Conservation (phyloP, 2,797 vertebrate species). For the Vespertilio murinus region DNA sequence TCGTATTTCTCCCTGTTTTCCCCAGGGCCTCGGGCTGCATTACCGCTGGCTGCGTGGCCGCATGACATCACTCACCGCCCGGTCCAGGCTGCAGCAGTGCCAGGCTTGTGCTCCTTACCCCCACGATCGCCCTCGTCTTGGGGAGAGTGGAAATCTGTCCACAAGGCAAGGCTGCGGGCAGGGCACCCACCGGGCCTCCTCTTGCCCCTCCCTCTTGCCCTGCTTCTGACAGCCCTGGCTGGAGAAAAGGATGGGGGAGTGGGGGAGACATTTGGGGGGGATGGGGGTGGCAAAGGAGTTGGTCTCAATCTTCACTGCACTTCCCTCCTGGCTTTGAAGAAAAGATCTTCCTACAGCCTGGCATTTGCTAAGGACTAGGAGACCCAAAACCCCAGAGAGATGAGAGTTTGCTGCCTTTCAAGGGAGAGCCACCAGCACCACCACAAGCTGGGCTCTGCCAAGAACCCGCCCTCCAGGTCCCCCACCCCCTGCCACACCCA, state of each 20-base stretch:
- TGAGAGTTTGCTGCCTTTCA: neutral
- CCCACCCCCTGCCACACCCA: too few species aligned
- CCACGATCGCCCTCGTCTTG: conserved; percentile 63
- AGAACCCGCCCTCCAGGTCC: neutral
- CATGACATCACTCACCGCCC: conserved; percentile 21
- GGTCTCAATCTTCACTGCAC: neutral
- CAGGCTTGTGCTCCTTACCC: conserved; percentile 64
- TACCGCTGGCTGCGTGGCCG: conserved; percentile 18
- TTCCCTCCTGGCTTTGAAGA: neutral
- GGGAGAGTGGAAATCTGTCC: conserved; percentile 59
- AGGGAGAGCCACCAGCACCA: neutral
- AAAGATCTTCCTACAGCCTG: neutral
- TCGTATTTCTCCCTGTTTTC: conserved; percentile 65
- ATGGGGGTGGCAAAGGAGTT: neutral
- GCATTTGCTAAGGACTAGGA: neutral
- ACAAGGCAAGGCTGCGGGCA: conserved; percentile 59
- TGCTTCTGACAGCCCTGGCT: conserved; percentile 20
- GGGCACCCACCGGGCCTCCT: conserved; percentile 38
- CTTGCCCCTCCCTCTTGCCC: conserved; percentile 8
- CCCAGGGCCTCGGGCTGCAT: conserved; percentile 54
- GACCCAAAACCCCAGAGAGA: neutral
- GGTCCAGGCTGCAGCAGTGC: neutral
- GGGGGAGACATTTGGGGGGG: neutral
- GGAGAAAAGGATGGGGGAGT: neutral
- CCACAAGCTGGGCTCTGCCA: neutral